Conservation (phyloP, 2,888 invertebrate genomes). For the Pyrocoelia pectoralis region DNA sequence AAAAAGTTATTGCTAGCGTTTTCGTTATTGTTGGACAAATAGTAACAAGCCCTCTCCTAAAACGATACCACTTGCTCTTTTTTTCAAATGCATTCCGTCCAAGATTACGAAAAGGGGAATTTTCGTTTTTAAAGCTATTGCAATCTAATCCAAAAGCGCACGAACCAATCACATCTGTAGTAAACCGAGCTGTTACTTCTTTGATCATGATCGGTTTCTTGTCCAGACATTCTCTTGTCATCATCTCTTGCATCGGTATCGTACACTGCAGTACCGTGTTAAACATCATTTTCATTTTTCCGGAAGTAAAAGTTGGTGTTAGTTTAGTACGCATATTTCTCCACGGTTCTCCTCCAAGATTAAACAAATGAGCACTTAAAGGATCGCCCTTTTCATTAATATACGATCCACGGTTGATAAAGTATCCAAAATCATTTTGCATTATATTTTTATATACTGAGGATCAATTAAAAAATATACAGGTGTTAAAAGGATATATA, state of each 20-base stretch:
- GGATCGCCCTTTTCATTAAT: slow-evolving; percentile 22
- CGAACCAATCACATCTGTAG: slow-evolving; percentile 28
- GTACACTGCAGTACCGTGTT: neutral
- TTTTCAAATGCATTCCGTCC: slow-evolving; percentile 13
- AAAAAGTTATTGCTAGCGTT: slow-evolving; percentile 33
- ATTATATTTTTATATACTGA: slow-evolving; percentile 13
- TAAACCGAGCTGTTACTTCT: slow-evolving; percentile 19
- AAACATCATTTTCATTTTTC: slow-evolving; percentile 3
- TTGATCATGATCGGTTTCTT: slow-evolving; percentile 17
- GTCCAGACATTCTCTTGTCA: neutral
- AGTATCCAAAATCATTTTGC: slow-evolving; percentile 23
- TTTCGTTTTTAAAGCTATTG: slow-evolving; percentile 36
- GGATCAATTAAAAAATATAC: slow-evolving; percentile 17
- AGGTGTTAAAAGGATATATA: slow-evolving; percentile 16
- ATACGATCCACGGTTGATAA: slow-evolving; percentile 20
- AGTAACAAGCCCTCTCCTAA: slow-evolving; percentile 25
- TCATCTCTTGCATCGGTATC: neutral
- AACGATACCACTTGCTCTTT: too few relatives aligned
- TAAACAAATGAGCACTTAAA: slow-evolving; percentile 14
- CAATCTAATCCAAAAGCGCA: slow-evolving; percentile 12
- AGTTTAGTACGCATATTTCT: slow-evolving; percentile 17
- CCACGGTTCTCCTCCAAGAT: slow-evolving; percentile 19
- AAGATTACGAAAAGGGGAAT: slow-evolving; percentile 50
- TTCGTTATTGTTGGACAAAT: slow-evolving; percentile 35
- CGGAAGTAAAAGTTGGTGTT: slow-evolving; percentile 13